Base-by-base conservation (phyloP, 2,888 invertebrate genomes). In the Clivina fossor region DNA sequence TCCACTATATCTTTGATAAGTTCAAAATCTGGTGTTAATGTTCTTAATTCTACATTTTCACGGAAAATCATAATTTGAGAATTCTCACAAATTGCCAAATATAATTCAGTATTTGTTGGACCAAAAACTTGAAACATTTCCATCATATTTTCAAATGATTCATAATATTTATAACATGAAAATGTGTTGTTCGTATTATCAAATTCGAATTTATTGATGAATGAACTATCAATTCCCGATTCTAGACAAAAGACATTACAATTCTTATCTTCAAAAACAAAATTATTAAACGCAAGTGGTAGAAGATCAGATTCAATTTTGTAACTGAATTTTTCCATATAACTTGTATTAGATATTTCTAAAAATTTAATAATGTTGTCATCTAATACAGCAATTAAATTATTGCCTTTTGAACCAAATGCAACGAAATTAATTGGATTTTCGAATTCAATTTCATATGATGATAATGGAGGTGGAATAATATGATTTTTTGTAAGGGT, bases 371-470 rank as follows among this genome's bases (percentile, higher is more conserved):
- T 8, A 4, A 35, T 35, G 35, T 35, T 44, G 15, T 53, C 44
- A 11, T 53, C 37, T 7, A 53, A 19, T n/a, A 53, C n/a, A 26
- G 28, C 44, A 18, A 26, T 35, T 15, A 53, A 15, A 9, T 8
- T 44, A 18, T 44, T 44, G 13, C n/a, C 13, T 7, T 19, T 24
- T 4, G 9, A 9, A 4, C 33, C 44, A 4, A 53, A 53, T 11
- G 44, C 26, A n/a, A 53, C 43, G 37, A 19, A 7, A 26, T 53
- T 53, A 13, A 53, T 28, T 16, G 33, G 37, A 18, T 26, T 28
- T 8, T 33, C 35, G 8, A 53, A 53, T 11, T 53, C 7, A 22
- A 53, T 53, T 1, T 44, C 28, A n/a, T 53, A 53, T 3, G 43
- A 35, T 13, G 26, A 19, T n/a, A 33, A 43, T n/a, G 53, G 53